Conservation (phyloP, 2,113 vertebrate genomes). For the Pleuronectes platessa region DNA sequence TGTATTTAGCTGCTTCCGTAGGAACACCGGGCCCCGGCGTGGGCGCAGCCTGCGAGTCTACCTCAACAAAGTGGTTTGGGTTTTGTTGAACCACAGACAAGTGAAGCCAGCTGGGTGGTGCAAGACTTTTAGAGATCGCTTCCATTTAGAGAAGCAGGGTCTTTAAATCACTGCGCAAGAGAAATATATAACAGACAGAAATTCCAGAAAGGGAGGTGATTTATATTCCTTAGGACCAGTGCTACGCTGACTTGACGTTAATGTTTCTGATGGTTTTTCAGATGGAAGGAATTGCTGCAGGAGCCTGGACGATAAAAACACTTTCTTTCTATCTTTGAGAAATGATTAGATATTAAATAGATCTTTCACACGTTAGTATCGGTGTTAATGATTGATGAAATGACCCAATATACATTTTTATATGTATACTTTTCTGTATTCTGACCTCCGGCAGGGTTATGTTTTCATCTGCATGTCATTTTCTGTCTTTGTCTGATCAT, state of each 20-base stretch:
- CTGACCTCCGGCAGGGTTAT: too few relatives aligned
- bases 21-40: neutral
- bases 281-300: conserved; percentile 25
- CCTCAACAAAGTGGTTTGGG: conserved; percentile 31
- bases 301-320: conserved; percentile 1
- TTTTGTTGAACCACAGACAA: conserved; percentile 32
- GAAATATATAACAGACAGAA: conserved; percentile 17
- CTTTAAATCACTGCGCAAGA: conserved; percentile 9
- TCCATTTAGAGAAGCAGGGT: conserved; percentile 18
- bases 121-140: conserved; percentile 37
- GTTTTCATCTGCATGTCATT: too few relatives aligned
- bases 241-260: conserved; percentile 15
- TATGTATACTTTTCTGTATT: too few relatives aligned
- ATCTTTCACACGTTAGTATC: too few relatives aligned
- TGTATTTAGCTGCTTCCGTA: conserved; percentile 28
- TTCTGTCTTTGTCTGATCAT: too few relatives aligned
- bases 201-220: conserved; percentile 21
- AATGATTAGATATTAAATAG: conserved; percentile 9
- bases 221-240: conserved; percentile 31
- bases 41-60: conserved; percentile 29
- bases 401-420: too few relatives aligned
- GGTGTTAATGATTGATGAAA: too few relatives aligned
- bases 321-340: neutral
- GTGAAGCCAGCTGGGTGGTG: conserved; percentile 35
- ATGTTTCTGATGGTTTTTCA: conserved; percentile 21